These are phyloP conservation scores for Theonella swinhoei DNA, from an alignment of 37 sponge, comb jelly and placozoan genomes.

Conservation along the genomic window DNA sequence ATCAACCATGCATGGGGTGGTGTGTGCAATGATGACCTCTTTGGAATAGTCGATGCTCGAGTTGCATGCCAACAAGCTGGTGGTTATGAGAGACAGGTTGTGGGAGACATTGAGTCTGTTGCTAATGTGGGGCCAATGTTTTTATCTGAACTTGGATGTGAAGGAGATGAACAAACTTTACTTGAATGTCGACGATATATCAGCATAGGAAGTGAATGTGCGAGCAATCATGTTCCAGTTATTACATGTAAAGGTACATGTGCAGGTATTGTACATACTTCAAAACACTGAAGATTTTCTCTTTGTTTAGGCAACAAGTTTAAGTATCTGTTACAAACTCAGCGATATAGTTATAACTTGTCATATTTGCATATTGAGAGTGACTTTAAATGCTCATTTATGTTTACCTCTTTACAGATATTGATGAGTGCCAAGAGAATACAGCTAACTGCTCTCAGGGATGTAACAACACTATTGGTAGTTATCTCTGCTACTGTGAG, in stretches of 20 bases:
- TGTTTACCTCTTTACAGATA: background rate
- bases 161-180: no score
- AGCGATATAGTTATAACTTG: background rate
- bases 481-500: background rate
- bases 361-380: background rate
- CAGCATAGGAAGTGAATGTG: conserved; percentile 34
- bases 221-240: conserved; percentile 58
- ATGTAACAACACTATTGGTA: background rate
- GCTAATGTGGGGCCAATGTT: no score
- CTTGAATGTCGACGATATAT: background rate
- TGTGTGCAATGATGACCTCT: no score
- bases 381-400: background rate
- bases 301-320: background rate
- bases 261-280: background rate
- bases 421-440: background rate
- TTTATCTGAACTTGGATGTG: no score
- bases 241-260: conserved; percentile 42
- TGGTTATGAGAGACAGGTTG: no score
- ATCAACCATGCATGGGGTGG: no score
- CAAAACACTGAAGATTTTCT: background rate
- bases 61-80: no score
- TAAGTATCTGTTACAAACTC: no score
- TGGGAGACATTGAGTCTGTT: no score
- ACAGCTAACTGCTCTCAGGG: background rate
- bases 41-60: no score